Base-by-base conservation (phyloP, 2,888 invertebrate species). In the Apotomis turbidana region DNA sequence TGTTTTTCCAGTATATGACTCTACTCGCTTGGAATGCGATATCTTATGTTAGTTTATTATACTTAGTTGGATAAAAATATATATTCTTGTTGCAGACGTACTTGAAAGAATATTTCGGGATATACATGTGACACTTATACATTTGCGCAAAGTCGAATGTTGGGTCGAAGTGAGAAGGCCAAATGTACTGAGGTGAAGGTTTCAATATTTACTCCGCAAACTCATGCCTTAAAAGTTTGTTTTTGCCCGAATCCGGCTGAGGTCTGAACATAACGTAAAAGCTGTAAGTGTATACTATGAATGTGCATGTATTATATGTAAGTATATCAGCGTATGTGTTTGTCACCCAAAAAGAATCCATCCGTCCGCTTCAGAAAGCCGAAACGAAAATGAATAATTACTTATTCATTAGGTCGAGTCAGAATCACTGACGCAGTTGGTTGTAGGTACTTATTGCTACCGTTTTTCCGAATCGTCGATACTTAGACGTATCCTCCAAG, bases 111-210 rank as follows among this genome's bases (percentile, higher is more conserved):
- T 55, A 36, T 55, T 36, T 55, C 10, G 27, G 12, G 10, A 4
- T 4, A 55, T 36, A 5, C 27, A 27, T 44, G 13, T 8, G n/a
- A 13, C 15, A 15, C 15, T 44, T 60, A 61, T 61, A 61, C 27
- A 61, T 61, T 61, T 61, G 12, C 12, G 15, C 60, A 46, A 61
- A 61, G 49, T 36, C 46, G 61, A 61, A 61, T 46, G 60, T 15
- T 61, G 13, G 60, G 46, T 46, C 46, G 49, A 49, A 49, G 10
- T 15, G 27, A 27, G 58, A 13, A 59, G 59, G 44, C n/a, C n/a
- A n/a, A 41, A 36, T 27, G 27, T 3, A 41, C 58, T 60, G 60
- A 10, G 60, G 27, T 49, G 46, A 60, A 60, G 60, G 46, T 60
- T 44, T 10, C 12, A 49, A 60, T 49, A 60, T 60, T 46, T 46